Evolutionary conservation across 1,140 invertebrate genomes (phyloP), one percentile per base, ranked within the genome.

Genomic region (Halyomorpha halys): DNA sequence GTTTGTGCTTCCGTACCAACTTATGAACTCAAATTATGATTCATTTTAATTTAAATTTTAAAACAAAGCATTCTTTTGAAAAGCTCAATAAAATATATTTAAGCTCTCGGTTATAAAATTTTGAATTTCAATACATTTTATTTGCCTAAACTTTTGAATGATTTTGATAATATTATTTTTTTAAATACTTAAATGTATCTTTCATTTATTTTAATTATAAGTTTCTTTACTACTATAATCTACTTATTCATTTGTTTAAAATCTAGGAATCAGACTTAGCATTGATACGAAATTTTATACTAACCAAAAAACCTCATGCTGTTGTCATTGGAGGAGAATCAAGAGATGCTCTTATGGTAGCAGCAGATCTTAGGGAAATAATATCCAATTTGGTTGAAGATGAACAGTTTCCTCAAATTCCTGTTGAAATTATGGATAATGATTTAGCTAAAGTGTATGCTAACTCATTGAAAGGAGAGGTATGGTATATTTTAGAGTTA

Each of bases 401-500:
- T 65, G 90, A 96, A 61, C 89, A 93, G 71, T 94, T 94, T 73
- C 91, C 94, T 0, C 74, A 80, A 2, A 89, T 98, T 67, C 83
- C 83, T 54, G 89, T 97, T 0, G 94, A 97, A 75, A 87, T 98
- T 49, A 81, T 92, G 8, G 94, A 98, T 71, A 97, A 96, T 71
- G 90, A 97, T 71, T 77, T 97, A 19, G 87, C 91, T 34, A 87
- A 87, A 63, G 65, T 97, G 30, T 98, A 93, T 73, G 84, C 92
- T 13, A 94, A 94, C 71, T 94, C 90, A 9, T 88, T 90, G 65
- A 91, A 91, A 73, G 91, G 91, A 54, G 76, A 84, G 68, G 80
- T 86, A 72, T 71, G 76, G 16, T 15, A 44, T 61, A 16, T 66
- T 63, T 60, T 44, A 3, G n/a, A 34, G 44, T 27, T 49, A 18